A percentile compares a stretch with the other conserved stretches of the same genome.
Conservation (phyloP, 2,113 vertebrate genomes). For the Mesembrinibis cayennensis region DNA sequence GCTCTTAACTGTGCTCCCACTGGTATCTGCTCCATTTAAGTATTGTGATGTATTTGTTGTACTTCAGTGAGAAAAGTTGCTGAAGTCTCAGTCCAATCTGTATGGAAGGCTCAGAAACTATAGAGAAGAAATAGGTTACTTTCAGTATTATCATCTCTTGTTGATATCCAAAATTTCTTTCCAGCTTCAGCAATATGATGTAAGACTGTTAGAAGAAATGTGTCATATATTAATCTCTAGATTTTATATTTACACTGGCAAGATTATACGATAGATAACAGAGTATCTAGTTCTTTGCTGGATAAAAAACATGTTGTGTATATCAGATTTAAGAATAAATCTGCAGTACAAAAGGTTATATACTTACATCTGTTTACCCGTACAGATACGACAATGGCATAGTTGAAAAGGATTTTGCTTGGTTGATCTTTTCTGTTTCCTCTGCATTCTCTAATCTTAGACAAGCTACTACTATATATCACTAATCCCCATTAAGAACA, state of each 20-base stretch:
- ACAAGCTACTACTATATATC: neutral
- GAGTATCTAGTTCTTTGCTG: neutral
- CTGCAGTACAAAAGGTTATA: neutral
- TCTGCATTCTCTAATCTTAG: neutral
- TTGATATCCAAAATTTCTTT: neutral
- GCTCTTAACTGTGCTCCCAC: neutral
- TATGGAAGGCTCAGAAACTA: neutral
- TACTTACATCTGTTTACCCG: neutral
- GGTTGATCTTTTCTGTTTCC: neutral
- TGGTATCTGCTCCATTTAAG: neutral
- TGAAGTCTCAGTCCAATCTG: neutral
- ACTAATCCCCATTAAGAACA: neutral
- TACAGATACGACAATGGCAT: neutral
- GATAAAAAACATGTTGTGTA: constrained; percentile 1
- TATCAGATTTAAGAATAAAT: constrained; percentile 1
- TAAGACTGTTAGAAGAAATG: constrained; percentile 44
- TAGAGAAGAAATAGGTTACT: neutral
- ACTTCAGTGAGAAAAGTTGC: neutral
- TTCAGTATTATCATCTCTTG: neutral
- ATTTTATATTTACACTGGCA: constrained; percentile 32
- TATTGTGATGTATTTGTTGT: neutral
- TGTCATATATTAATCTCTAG: neutral
- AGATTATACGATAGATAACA: constrained; percentile 25
- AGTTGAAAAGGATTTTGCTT: neutral
- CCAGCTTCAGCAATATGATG: constrained; percentile 30